These are phyloP conservation scores for Gadus macrocephalus DNA, from an alignment of 2,113 vertebrate genomes.

Conservation along the genomic window DNA sequence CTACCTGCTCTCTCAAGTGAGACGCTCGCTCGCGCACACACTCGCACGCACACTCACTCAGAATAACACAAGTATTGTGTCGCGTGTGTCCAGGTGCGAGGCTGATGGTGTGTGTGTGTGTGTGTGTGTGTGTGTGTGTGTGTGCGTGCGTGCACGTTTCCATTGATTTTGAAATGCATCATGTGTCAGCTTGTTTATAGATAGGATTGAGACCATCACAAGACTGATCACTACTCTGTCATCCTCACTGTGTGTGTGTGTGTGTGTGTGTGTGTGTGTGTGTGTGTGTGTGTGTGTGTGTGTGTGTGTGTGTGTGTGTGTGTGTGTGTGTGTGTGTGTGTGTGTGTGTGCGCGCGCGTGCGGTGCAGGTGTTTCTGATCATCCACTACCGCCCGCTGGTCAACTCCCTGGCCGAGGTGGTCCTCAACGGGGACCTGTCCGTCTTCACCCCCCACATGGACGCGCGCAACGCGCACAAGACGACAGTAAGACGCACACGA, in stretches of 20 bases:
- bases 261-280: slow-evolving; percentile 10
- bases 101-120: too few species aligned
- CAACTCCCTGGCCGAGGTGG: slow-evolving; percentile 88
- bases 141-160: not conserved
- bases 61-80: not conserved
- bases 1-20: slow-evolving; percentile 96
- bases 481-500: slow-evolving; percentile 70
- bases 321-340: slow-evolving; percentile 13
- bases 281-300: slow-evolving; percentile 6
- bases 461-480: slow-evolving; percentile 77
- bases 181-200: not conserved
- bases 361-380: slow-evolving; percentile 88
- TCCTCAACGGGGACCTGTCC: slow-evolving; percentile 91
- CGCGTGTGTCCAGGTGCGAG: not conserved
- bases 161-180: not conserved
- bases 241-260: not conserved
- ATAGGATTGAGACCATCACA: too few species aligned
- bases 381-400: slow-evolving; percentile 94
- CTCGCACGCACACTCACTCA: not conserved
- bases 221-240: too few species aligned
- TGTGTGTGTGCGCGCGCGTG: slow-evolving; percentile 16
- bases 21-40: not conserved
- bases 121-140: slow-evolving; percentile 4
- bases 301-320: slow-evolving; percentile 10
- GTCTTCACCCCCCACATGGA: slow-evolving; percentile 80